Percentiles rank a stretch among this genome's conserved stretches.
These are phyloP conservation scores for Stichopus chloronotus DNA, from an alignment of 35 echinoderm and acorn worm species.

Conservation along the genomic window DNA sequence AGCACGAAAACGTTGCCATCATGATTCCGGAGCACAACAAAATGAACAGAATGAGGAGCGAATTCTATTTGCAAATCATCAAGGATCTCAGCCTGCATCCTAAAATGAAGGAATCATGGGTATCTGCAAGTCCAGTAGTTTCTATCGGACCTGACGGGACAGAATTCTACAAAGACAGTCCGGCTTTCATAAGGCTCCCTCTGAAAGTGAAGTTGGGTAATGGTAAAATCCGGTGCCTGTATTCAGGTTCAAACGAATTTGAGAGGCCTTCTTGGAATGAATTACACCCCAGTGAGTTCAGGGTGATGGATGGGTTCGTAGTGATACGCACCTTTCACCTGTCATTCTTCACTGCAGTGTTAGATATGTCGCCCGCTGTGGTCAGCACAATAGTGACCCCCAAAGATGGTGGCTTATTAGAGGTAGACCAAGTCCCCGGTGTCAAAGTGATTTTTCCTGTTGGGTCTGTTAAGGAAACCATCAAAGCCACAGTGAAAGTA, in stretches of 20 bases:
- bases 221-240: constrained; percentile 77
- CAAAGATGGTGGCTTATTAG: constrained; percentile 70
- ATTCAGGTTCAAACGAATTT: constrained; percentile 74
- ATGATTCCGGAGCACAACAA: constrained; percentile 93
- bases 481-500: constrained; percentile 77
- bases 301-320: constrained; percentile 65
- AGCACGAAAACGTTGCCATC: constrained; percentile 65
- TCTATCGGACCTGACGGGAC: constrained; percentile 84
- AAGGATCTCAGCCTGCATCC: constrained; percentile 58
- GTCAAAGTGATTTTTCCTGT: constrained; percentile 77
- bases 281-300: constrained; percentile 82
- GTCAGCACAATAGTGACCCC: constrained; percentile 66
- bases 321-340: constrained; percentile 82
- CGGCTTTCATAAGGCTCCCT: constrained; percentile 82
- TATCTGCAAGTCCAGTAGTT: constrained; percentile 70
- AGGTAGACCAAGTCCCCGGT: constrained; percentile 85
- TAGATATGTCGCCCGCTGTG: constrained; percentile 61
- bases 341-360: constrained; percentile 79
- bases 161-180: constrained; percentile 78
- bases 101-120: constrained; percentile 52
- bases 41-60: constrained; percentile 66
- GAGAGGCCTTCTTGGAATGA: constrained; percentile 78
- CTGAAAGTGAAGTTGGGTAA: constrained; percentile 65
- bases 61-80: constrained; percentile 77
- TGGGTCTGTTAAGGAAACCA: constrained; percentile 64